phyloP scores from a whole-genome alignment of 64 coral and sea anemone species.

The Stylophora pistillata region DNA sequence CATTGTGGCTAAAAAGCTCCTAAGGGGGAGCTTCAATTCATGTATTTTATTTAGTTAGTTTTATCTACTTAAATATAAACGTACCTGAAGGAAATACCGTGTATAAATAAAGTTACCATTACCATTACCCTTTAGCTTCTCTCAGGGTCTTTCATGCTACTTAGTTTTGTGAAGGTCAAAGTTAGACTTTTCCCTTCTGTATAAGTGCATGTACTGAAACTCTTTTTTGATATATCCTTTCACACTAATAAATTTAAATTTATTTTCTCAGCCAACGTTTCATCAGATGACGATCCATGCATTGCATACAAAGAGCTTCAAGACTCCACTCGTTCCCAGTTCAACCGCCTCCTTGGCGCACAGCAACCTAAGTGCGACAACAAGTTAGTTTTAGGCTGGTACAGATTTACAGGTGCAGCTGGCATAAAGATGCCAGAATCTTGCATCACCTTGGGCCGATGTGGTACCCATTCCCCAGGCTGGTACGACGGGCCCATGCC shows the following conservation, averaged over 20 bases:
- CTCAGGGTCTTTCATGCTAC: too few relatives aligned
- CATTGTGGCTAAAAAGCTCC: too few relatives aligned
- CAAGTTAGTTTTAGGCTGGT: not conserved
- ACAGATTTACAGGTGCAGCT: constrained; percentile 34
- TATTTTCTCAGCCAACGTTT: not conserved
- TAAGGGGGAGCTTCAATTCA: too few relatives aligned
- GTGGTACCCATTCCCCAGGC: constrained; percentile 16
- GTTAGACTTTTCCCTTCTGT: too few relatives aligned
- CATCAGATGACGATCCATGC: not conserved
- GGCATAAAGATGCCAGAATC: constrained; percentile 5
- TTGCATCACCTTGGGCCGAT: not conserved
- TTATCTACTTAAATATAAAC: too few relatives aligned
- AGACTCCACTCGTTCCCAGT: constrained; percentile 14
- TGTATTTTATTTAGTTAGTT: too few relatives aligned
- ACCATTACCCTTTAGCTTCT: too few relatives aligned
- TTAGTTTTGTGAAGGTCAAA: too few relatives aligned
- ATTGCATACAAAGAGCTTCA: constrained; percentile 25
- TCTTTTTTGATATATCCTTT: too few relatives aligned
- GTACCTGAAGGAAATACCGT: too few relatives aligned
- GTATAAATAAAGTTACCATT: too few relatives aligned
- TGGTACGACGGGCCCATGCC: constrained; percentile 18
- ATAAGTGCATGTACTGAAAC: too few relatives aligned
- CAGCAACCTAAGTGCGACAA: not conserved
- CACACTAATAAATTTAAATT: not conserved
- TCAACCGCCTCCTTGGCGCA: not conserved